phyloP scores from a whole-genome alignment of 2,113 vertebrate species.

The Gambusia holbrooki region DNA sequence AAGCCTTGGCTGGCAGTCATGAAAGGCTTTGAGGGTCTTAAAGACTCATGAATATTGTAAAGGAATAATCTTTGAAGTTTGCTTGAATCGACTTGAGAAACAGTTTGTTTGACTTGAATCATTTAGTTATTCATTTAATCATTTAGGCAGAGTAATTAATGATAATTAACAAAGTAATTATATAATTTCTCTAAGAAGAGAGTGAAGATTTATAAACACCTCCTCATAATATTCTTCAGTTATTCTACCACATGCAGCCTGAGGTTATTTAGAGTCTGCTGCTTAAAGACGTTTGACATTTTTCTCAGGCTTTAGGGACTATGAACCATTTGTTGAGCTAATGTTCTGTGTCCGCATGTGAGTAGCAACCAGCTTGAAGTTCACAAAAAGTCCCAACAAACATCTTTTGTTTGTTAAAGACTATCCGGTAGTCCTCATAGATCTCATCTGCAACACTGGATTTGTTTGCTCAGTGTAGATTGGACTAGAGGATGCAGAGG shows the following conservation, averaged over 20 bases:
- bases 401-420: neutral
- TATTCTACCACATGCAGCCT: conserved; percentile 15
- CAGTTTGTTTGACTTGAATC: conserved; percentile 18
- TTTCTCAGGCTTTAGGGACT: conserved; percentile 36
- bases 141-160: conserved; percentile 40
- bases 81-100: conserved; percentile 34
- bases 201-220: conserved; percentile 9
- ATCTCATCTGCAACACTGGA: neutral
- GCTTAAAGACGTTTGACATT: conserved; percentile 26
- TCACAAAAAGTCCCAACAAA: conserved; percentile 10
- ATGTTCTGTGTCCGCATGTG: conserved; percentile 30
- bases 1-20: conserved; percentile 56
- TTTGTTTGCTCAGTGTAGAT: neutral
- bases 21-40: conserved; percentile 67
- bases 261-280: conserved; percentile 28
- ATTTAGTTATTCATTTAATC: conserved; percentile 7
- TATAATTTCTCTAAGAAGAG: conserved; percentile 7
- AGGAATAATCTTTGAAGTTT: conserved; percentile 50
- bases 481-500: neutral
- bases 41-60: conserved; percentile 67
- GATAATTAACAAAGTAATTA: conserved; percentile 32
- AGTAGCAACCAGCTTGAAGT: conserved; percentile 19
- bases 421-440: no score
- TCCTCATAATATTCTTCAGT: neutral
- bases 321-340: conserved; percentile 26